Evolutionary conservation across 2,797 vertebrate genomes (phyloP).

Genomic region (Picus viridis): DNA sequence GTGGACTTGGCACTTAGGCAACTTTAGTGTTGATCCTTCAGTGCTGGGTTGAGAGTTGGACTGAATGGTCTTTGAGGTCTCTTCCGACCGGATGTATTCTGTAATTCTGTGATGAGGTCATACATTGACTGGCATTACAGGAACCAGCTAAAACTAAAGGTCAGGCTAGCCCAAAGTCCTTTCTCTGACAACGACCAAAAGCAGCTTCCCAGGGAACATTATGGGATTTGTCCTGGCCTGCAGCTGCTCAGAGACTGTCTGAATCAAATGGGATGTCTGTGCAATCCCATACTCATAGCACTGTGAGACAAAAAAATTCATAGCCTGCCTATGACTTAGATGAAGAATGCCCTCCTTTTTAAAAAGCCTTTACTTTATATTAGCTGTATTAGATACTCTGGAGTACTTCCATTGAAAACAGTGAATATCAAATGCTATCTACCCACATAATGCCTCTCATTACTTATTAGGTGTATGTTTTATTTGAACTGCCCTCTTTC

Average conservation of each 20-base stretch:
- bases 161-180: not conserved
- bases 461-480: not conserved
- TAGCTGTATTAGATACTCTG: not conserved
- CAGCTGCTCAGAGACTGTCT: not conserved
- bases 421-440: accelerated
- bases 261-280: accelerated
- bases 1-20: no score
- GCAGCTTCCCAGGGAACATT: not conserved
- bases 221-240: not conserved
- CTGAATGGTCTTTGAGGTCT: no score
- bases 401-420: not conserved
- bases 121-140: not conserved
- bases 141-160: not conserved
- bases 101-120: not conserved
- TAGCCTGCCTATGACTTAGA: not conserved
- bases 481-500: not conserved
- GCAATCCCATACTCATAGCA: not conserved
- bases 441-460: not conserved
- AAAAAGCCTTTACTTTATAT: not conserved
- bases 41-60: no score
- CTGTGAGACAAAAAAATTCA: not conserved
- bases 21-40: no score
- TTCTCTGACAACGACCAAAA: not conserved
- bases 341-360: not conserved
- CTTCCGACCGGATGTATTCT: no score